Percentiles rank a stretch among this genome's conserved stretches.
These are phyloP conservation scores for Epinephelus fuscoguttatus DNA, from an alignment of 2,113 vertebrate genomes.

Conservation along the genomic window DNA sequence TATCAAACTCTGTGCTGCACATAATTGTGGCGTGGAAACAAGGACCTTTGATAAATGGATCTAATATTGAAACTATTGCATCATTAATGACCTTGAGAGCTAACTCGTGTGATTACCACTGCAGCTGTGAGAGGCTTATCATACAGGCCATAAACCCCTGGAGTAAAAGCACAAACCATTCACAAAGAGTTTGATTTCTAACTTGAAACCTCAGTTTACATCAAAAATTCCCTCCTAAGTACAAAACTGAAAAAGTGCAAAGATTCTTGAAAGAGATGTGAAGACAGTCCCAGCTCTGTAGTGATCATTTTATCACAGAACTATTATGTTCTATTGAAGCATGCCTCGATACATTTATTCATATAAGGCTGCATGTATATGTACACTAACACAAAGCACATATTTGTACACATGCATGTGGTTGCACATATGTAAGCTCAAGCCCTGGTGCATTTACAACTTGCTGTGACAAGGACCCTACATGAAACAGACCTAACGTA, in stretches of 20 bases:
- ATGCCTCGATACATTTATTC: constrained; percentile 11
- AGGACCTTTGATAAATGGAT: constrained; percentile 62
- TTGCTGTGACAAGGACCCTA: constrained; percentile 44
- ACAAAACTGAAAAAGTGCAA: not conserved
- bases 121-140: constrained; percentile 42
- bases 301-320: not conserved
- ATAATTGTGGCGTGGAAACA: constrained; percentile 40
- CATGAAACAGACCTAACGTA: constrained; percentile 38
- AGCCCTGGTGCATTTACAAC: constrained; percentile 26
- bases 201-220: not conserved
- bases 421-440: constrained; percentile 35
- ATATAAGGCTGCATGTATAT: constrained; percentile 18
- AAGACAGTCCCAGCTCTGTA: not conserved
- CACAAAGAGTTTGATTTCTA: constrained; percentile 35
- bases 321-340: not conserved
- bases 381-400: not conserved
- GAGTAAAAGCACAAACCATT: constrained; percentile 44
- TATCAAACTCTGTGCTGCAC: constrained; percentile 36
- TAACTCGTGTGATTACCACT: constrained; percentile 43
- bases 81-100: constrained; percentile 70
- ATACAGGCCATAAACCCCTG: constrained; percentile 23
- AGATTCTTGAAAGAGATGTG: not conserved
- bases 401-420: constrained; percentile 34
- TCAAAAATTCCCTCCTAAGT: constrained; percentile 7
- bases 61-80: constrained; percentile 64